These are phyloP conservation scores for Onychomys torridus DNA, from an alignment of 2,797 vertebrate genomes.

Conservation along the genomic window DNA sequence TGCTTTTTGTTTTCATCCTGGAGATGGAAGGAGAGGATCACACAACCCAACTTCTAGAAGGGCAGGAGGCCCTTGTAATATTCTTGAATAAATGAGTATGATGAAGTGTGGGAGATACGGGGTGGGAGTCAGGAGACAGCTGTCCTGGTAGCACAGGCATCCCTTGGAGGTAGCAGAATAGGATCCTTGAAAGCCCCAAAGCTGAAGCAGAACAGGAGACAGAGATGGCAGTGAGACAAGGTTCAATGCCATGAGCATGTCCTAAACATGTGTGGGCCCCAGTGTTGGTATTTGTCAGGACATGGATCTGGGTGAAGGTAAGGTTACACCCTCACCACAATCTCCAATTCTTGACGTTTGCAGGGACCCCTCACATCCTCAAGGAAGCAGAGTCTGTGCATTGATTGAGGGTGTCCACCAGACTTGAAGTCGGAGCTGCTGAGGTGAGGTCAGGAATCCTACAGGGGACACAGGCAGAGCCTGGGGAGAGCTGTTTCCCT, in stretches of 20 bases:
- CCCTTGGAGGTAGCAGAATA: neutral
- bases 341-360: neutral
- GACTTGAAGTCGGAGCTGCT: neutral
- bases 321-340: neutral
- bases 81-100: neutral
- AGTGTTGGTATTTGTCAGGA: neutral
- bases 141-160: neutral
- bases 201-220: neutral
- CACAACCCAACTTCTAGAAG: neutral
- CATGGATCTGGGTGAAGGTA: no score
- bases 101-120: no score
- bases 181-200: neutral
- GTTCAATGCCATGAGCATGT: neutral
- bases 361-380: neutral
- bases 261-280: neutral
- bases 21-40: neutral
- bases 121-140: neutral
- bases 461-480: neutral
- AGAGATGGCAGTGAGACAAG: neutral
- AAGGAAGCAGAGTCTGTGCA: neutral
- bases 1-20: neutral
- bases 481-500: neutral
- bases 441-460: neutral
- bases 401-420: neutral
- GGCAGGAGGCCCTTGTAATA: neutral